Conservation (phyloP, 2,113 vertebrate genomes). For the Tragulus kanchil region DNA sequence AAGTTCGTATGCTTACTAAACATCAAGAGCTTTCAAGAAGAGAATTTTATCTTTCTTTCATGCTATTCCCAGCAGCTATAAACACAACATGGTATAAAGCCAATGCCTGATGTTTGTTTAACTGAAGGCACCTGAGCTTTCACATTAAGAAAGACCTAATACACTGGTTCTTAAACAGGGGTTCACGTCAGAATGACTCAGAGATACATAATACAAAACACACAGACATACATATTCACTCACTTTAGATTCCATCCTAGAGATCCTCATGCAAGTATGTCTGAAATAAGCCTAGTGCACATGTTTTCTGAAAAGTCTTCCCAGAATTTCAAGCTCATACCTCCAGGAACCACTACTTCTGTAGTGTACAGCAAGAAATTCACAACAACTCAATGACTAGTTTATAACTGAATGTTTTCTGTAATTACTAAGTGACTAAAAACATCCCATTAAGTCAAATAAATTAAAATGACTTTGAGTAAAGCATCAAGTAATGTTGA, state of each 20-base stretch:
- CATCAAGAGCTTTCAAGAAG: neutral
- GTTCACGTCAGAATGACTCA: slow-evolving; percentile 21
- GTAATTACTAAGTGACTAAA: slow-evolving; percentile 19
- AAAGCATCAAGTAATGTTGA: slow-evolving; percentile 3
- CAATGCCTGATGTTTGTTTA: neutral
- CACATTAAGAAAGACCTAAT: neutral
- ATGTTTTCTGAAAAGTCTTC: slow-evolving; percentile 7
- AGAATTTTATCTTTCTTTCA: slow-evolving; percentile 3
- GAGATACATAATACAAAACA: neutral
- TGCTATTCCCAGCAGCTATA: neutral
- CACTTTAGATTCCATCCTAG: neutral
- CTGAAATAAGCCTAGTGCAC: neutral
- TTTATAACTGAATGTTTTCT: slow-evolving; percentile 19
- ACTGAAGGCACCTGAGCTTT: slow-evolving; percentile 23
- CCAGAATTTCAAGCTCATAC: slow-evolving; percentile 45
- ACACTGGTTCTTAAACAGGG: neutral
- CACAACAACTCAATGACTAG: neutral
- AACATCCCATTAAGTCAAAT: neutral
- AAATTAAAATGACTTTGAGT: slow-evolving; percentile 5
- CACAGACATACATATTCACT: neutral
- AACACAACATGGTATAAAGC: neutral
- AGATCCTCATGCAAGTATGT: neutral
- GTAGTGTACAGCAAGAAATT: neutral
- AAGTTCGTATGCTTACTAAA: neutral
- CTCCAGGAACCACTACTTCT: neutral